Percentiles rank a stretch among this genome's conserved stretches.
These are phyloP conservation scores for Aselliscus stoliczkanus DNA, from an alignment of 2,797 vertebrate genomes.

Conservation along the genomic window DNA sequence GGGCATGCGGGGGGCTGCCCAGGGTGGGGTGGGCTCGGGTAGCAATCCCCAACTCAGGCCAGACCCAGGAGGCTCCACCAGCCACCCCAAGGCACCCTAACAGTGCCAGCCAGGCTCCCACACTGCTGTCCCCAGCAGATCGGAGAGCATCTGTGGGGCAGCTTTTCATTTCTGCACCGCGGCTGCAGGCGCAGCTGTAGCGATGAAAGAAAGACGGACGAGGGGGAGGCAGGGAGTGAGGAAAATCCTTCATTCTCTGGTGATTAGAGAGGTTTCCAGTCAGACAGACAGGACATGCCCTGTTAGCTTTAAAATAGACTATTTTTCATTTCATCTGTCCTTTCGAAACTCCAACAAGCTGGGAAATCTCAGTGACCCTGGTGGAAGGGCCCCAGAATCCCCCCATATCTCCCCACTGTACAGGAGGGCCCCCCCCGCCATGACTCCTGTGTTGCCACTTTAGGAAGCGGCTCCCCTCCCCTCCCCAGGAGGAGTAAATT, in stretches of 20 bases:
- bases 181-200: not conserved
- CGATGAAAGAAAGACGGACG: not conserved
- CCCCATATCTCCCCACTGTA: not conserved
- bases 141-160: not conserved
- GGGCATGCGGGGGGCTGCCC: not conserved
- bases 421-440: not conserved
- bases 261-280: constrained; percentile 38
- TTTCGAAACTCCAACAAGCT: not conserved
- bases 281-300: constrained; percentile 48
- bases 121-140: not conserved
- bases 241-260: constrained; percentile 17
- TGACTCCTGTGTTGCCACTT: not conserved
- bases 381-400: not conserved
- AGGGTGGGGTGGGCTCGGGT: not conserved
- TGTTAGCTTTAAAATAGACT: constrained; percentile 48
- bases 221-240: not conserved
- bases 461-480: not conserved
- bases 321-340: constrained; percentile 19
- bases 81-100: not conserved
- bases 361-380: not conserved
- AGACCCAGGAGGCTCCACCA: not conserved
- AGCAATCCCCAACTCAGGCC: not conserved
- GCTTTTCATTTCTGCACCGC: not conserved
- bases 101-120: not conserved
- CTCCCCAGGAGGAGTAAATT: constrained; percentile 3